phyloP scores from a whole-genome alignment of 2,797 vertebrate species.

The Acropternis orthonyx region DNA sequence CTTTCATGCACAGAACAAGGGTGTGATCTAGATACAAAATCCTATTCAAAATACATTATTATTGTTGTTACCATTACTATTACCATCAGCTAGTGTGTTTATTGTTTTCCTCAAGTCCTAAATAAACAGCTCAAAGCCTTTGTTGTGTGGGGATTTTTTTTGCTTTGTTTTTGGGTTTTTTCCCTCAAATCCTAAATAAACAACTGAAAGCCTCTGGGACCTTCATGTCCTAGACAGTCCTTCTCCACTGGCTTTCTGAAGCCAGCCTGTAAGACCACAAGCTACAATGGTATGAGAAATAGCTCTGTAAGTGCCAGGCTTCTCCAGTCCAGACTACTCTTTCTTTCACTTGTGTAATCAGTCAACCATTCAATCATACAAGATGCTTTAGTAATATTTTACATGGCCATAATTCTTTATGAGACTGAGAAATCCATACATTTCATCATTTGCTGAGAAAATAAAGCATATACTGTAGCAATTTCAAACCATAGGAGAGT shows the following conservation, averaged over 20 bases:
- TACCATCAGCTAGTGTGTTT: background rate
- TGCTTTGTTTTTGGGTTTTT: background rate
- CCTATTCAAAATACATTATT: conserved; percentile 39
- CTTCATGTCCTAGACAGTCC: background rate
- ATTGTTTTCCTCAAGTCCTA: background rate
- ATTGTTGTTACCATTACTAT: background rate
- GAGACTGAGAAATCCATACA: conserved; percentile 42
- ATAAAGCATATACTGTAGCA: background rate
- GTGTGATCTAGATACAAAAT: background rate
- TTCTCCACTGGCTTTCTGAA: background rate
- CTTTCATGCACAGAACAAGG: conserved; percentile 2
- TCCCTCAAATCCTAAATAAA: conserved; percentile 56
- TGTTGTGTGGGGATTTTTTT: background rate
- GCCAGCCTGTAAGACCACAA: background rate
- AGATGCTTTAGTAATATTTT: conserved; percentile 65
- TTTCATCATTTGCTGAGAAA: conserved; percentile 2
- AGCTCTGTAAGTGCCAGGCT: conserved; percentile 26
- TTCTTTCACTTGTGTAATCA: conserved; percentile 23
- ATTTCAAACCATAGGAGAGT: conserved; percentile 1
- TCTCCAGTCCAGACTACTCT: background rate
- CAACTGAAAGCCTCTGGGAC: background rate
- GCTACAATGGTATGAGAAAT: background rate
- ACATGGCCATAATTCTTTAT: conserved; percentile 57
- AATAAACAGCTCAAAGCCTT: conserved; percentile 45
- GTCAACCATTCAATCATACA: conserved; percentile 57